A percentile compares a stretch with the other conserved stretches of the same genome.
phyloP scores from a whole-genome alignment of 2,888 invertebrate species.

The Cephonodes hylas region DNA sequence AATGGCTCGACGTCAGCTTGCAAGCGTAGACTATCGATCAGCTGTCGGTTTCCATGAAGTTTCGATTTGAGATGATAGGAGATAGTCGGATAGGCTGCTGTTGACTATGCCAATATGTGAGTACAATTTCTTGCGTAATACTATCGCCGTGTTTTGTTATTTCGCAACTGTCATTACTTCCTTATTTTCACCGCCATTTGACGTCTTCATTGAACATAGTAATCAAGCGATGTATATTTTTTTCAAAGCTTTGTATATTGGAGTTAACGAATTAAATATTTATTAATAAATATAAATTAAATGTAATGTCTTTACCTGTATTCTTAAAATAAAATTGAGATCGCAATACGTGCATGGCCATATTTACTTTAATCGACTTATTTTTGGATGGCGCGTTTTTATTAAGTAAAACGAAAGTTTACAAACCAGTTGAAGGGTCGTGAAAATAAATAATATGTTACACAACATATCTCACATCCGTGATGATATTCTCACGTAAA shows the following conservation, averaged over 20 bases:
- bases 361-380: not conserved
- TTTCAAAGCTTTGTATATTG: too few relatives aligned
- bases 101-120: conserved; percentile 50
- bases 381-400: not conserved
- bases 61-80: conserved; percentile 66
- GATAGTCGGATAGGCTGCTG: too few relatives aligned
- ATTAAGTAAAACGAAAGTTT: not conserved
- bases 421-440: not conserved
- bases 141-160: too few relatives aligned
- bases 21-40: conserved; percentile 48
- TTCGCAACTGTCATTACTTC: not conserved
- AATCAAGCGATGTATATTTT: too few relatives aligned
- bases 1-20: conserved; percentile 12
- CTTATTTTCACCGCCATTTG: not conserved
- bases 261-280: too few relatives aligned
- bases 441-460: conserved; percentile 28
- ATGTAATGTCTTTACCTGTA: too few relatives aligned
- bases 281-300: too few relatives aligned
- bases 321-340: too few relatives aligned
- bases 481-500: conserved; percentile 54
- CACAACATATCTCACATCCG: conserved; percentile 50
- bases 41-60: conserved; percentile 62
- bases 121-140: conserved; percentile 58
- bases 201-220: not conserved
- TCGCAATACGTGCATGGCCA: too few relatives aligned